Conservation (phyloP, 2,113 vertebrate genomes). For the Drymodes brunneopygia region DNA sequence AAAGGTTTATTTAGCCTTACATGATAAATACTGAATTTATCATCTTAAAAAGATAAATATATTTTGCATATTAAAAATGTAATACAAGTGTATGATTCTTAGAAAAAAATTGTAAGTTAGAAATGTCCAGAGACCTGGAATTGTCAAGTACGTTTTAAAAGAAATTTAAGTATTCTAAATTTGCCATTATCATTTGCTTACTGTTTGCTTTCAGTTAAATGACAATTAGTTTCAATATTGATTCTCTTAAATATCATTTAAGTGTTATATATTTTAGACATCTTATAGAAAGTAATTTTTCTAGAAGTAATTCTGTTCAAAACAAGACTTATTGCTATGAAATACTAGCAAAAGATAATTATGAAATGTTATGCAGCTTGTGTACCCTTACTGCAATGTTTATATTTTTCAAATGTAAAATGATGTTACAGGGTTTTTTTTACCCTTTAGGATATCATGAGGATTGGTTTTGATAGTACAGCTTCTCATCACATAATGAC, state of each 20-base stretch:
- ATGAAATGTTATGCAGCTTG: neutral
- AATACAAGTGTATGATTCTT: neutral
- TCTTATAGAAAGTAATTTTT: neutral
- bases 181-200: neutral
- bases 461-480: neutral
- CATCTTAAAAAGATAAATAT: neutral
- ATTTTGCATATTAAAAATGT: neutral
- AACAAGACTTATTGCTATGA: neutral
- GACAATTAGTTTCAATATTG: neutral
- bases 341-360: neutral
- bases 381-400: fast-evolving
- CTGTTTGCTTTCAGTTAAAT: neutral
- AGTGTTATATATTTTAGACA: neutral
- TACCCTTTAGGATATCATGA: neutral
- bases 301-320: neutral
- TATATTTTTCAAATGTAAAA: neutral
- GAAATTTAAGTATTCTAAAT: neutral
- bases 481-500: neutral
- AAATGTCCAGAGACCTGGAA: neutral
- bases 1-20: neutral
- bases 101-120: neutral
- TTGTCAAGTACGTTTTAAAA: neutral
- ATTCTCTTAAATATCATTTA: neutral
- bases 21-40: neutral
- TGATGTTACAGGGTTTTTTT: neutral